Base-by-base conservation (phyloP, 2,888 invertebrate genomes). In the Coleophora flavipennella region DNA sequence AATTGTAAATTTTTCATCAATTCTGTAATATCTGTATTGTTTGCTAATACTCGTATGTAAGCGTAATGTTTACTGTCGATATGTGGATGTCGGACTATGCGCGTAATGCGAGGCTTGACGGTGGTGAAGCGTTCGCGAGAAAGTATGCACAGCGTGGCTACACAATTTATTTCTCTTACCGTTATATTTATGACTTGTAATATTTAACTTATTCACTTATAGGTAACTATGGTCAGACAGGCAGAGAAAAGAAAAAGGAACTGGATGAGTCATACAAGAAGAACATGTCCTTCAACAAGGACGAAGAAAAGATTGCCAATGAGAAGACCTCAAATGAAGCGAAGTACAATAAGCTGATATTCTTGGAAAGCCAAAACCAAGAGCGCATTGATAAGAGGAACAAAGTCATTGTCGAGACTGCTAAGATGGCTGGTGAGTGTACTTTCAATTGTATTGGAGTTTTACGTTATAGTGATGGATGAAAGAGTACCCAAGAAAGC, bases 291-390 rank as follows among this genome's bases (percentile, higher is more conserved):
- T 74, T 80, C 41, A 83, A 77, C 44, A 77, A 71, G 45, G 79
- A 80, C 34, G 83, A 84, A 44, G 75, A 78, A 38, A 75, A 73
- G 47, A 75, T 79, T 40, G 75, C 74, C 6, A 79, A 83, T 56
- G 79, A 83, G 46, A 80, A 79, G 42, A 71, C 69, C 28, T 58
- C 65, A 1, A 79, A 79, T 50, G 81, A 84, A 47, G 58, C 69
- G n/a, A 80, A 81, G 47, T 74, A 69, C 43, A 81, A 76, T 46
- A 78, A 81, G 50, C 51, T 80, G 9, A 64, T 73, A 27, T 42
- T 84, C 31, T 53, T 85, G 33, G 83, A 84, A 46, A 77, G 74
- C 38, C 85, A 84, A 51, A 80, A 85, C 48, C 81, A 86, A 48
- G 77, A 85, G 44, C 79, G 73, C 51, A 73, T 85, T 37, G 64